These are phyloP conservation scores for Natator depressus DNA, from an alignment of 2,113 vertebrate genomes.

Conservation along the genomic window DNA sequence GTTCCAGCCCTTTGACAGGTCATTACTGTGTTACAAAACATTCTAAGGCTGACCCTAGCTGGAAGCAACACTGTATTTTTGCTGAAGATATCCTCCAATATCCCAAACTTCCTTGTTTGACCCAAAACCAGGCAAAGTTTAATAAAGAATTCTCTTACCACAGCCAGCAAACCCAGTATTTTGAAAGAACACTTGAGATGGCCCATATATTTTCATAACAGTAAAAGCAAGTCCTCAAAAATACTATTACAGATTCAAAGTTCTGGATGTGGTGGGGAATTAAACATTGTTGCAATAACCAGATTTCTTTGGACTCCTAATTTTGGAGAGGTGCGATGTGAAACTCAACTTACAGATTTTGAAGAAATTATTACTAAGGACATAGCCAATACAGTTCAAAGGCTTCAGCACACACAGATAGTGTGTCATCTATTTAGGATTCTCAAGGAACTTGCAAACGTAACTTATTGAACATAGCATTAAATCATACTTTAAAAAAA, in stretches of 20 bases:
- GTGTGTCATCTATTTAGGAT: background rate
- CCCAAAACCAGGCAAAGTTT: background rate
- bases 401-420: background rate
- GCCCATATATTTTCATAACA: background rate
- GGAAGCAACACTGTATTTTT: background rate
- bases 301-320: background rate
- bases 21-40: background rate
- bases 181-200: background rate
- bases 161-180: background rate
- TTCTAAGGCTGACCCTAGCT: background rate
- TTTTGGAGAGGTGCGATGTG: background rate
- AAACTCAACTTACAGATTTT: background rate
- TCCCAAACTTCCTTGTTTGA: background rate
- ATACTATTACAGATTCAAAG: background rate
- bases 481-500: background rate
- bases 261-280: background rate
- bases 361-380: background rate
- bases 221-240: background rate
- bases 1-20: background rate
- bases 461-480: background rate
- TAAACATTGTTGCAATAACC: background rate
- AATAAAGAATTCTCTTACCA: background rate
- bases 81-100: background rate
- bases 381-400: background rate
- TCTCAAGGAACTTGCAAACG: background rate